Evolutionary conservation across 1,140 invertebrate species (phyloP).

Genomic region (Chironomus striatipennis): DNA sequence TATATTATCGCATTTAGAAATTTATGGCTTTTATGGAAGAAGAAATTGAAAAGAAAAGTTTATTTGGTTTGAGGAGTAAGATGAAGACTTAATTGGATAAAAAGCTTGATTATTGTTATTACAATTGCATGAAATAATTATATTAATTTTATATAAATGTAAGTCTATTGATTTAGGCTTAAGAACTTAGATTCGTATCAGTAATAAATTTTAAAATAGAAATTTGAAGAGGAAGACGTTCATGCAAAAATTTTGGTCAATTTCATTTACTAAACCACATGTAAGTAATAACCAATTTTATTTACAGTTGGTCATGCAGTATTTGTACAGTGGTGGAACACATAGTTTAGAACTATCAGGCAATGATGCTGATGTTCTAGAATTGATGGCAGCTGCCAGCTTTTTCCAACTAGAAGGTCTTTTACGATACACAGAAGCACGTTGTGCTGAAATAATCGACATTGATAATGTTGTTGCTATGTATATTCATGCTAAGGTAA

Average conservation of each 20-base stretch:
- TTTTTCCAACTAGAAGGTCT: conserved; percentile 85
- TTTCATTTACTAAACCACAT: no score
- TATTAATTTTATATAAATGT: no score
- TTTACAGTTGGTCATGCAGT: conserved; percentile 82
- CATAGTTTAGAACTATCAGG: conserved; percentile 65
- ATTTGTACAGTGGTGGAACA: conserved; percentile 81
- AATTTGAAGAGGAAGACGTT: no score
- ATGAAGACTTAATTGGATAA: no score
- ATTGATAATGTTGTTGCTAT: conserved; percentile 85
- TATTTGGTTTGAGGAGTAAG: background rate
- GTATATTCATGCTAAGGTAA: conserved; percentile 86
- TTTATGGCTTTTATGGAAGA: background rate
- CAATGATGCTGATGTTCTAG: conserved; percentile 59
- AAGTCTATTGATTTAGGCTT: no score
- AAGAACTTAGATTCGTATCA: no score
- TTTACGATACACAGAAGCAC: conserved; percentile 72
- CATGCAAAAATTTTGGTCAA: background rate
- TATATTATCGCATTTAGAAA: background rate
- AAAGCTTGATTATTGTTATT: no score
- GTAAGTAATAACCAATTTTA: background rate
- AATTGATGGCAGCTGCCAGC: conserved; percentile 83
- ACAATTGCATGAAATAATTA: no score
- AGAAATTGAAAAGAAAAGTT: background rate
- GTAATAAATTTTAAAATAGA: no score
- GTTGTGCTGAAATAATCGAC: conserved; percentile 73